Evolutionary conservation across 2,113 vertebrate genomes (phyloP), one percentile per base, ranked within the genome.

Genomic region (Oryzias javanicus): DNA sequence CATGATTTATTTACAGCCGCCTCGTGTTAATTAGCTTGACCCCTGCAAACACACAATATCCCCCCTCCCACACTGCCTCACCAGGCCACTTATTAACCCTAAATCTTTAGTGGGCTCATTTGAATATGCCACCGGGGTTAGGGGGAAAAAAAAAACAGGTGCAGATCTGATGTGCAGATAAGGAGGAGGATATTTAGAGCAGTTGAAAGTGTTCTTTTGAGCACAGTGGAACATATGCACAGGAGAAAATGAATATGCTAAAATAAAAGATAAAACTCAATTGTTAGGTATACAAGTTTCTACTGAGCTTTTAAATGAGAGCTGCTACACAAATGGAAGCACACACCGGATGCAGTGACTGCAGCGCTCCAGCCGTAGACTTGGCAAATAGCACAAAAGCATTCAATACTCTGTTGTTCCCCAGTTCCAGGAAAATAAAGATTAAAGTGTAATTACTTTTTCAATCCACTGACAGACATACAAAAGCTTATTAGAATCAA

Each of bases 1-100:
- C 80, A 70, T 74, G 68, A 82, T 81, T 81, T 85, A 74, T 80
- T 81, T 67, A 81, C 72, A 80, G 54, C 72, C 55, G 49, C 48
- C 17, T 51, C 20, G 72, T 82, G 83, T 82, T 89, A 84, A 89
- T 86, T 81, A 87, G 81, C 61, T 48, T 76, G 74, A 82, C 67
- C 78, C 67, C 67, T 75, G 69, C 80, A 72, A 53, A 60, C 59
- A 66, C 76, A 74, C 76, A 85, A 80, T 67, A 76, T 72, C 59
- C 61, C 79, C 81, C 71, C 70, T 80, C 64, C 41, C 64, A 70
- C 22, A 46, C 40, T 42, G 78, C 51, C 45, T 69, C 20, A 17
- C 19, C 62, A 44, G 70, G 81, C 64, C 86, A 78, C 76, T 87
- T 63, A 86, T 88, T 88, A 89, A 89, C 78, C 67, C 24, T 29